Base-by-base conservation (phyloP, 2,888 invertebrate genomes). In the Polydrusus tereticollis region DNA sequence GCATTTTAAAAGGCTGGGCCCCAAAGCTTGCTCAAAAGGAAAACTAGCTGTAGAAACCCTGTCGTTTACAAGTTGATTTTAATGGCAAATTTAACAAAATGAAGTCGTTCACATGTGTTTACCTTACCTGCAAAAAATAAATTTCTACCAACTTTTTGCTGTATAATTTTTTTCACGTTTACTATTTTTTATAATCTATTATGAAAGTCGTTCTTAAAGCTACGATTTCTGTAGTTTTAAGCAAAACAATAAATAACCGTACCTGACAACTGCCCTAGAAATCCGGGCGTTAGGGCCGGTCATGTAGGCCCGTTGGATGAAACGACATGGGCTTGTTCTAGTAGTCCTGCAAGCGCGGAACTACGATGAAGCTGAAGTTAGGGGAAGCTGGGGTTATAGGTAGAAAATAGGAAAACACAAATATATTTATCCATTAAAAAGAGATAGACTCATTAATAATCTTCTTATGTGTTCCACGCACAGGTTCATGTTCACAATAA, bases 41-140 rank as follows among this genome's bases (percentile, higher is more conserved):
- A n/a, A 18, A 16, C 29, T 16, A 55, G 18, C 14, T 55, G 4
- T 18, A 55, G 16, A 55, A 10, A 4, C 18, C 6, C 6, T 3
- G 12, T 7, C 18, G 1, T 29, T 16, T 6, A 8, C 0, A 0
- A 16, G 29, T 10, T 55, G 10, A 16, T 29, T 55, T 55, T 29
- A 55, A 55, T 29, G 29, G 29, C 18, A 55, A 52, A 5, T 29
- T 26, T 29, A 55, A 45, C 57, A 67, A 65, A 45, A 65, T 29
- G 41, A 41, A 45, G 18, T 18, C 33, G 1, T 14, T n/a, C 10
- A 26, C 16, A 52, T 29, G 52, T 47, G n/a, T n/a, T n/a, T n/a
- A n/a, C n/a, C n/a, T 50, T 60, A 68, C 59, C 47, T 36, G 36
- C 38, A 59, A 55, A 50, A 62, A 59, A 18, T 29, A 23, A 29